A percentile compares a stretch with the other conserved stretches of the same genome.
Conservation (phyloP, 2,797 vertebrate genomes). For the Peromyscus melanophrys region DNA sequence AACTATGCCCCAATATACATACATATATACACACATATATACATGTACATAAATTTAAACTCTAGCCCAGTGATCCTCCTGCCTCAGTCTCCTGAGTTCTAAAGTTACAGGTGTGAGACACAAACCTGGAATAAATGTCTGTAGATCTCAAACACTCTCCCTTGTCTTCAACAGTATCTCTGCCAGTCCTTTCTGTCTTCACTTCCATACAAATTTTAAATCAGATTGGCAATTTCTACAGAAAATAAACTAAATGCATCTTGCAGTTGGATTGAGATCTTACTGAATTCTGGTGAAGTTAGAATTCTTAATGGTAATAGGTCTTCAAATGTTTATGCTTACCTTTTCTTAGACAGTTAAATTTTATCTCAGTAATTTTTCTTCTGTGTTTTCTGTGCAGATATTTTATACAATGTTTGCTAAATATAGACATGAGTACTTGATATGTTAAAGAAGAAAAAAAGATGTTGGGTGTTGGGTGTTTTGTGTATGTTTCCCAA, state of each 20-base stretch:
- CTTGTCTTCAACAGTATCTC: background rate
- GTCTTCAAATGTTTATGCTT: background rate
- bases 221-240: constrained; percentile 6
- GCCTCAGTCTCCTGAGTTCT: background rate
- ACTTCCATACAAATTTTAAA: constrained; percentile 19
- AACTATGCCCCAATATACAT: background rate
- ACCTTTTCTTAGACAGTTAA: background rate
- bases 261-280: background rate
- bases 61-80: background rate
- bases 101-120: background rate
- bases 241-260: background rate
- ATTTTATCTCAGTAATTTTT: constrained; percentile 17
- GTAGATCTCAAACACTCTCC: background rate
- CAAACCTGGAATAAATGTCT: background rate
- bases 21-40: background rate
- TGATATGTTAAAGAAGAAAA: background rate
- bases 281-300: background rate
- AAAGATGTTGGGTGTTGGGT: background rate
- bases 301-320: background rate
- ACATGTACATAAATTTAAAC: background rate
- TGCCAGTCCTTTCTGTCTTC: background rate
- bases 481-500: background rate
- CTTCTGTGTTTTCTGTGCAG: constrained; percentile 29
- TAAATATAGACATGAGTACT: background rate
- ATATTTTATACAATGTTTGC: constrained; percentile 11